Percentiles rank a stretch among this genome's conserved stretches.
These are phyloP conservation scores for Leptopilina clavipes DNA, from an alignment of 1,140 invertebrate genomes.

Conservation along the genomic window DNA sequence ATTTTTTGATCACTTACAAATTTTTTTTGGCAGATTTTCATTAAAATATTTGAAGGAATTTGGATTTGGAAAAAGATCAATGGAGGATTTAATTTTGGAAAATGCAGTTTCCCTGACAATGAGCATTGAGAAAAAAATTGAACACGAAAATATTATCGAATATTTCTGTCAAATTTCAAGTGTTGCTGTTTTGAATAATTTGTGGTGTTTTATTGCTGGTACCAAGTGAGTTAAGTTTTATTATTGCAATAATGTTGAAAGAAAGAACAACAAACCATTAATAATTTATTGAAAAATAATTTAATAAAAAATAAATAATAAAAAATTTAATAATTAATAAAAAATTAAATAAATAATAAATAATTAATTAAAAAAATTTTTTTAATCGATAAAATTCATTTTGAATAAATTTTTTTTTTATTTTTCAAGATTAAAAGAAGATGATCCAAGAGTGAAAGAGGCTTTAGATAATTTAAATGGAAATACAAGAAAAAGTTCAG, in stretches of 20 bases:
- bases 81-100: conserved; percentile 74
- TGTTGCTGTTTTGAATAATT: conserved; percentile 69
- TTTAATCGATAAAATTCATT: too few species aligned
- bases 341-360: too few species aligned
- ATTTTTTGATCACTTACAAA: background rate
- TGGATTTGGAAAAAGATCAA: conserved; percentile 75
- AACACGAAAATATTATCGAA: conserved; percentile 51
- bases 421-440: conserved; percentile 43
- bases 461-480: conserved; percentile 59
- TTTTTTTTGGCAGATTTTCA: conserved; percentile 71
- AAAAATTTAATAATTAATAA: too few species aligned
- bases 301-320: too few species aligned
- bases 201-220: conserved; percentile 72
- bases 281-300: too few species aligned
- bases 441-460: conserved; percentile 59
- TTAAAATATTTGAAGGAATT: conserved; percentile 76
- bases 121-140: conserved; percentile 51
- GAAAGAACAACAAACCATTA: too few species aligned
- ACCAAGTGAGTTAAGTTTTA: conserved; percentile 55
- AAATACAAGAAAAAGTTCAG: conserved; percentile 62
- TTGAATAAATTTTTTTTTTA: conserved; percentile 47
- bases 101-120: conserved; percentile 65
- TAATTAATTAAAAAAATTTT: too few species aligned
- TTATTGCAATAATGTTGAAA: background rate
- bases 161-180: conserved; percentile 65